Evolutionary conservation across 2,797 vertebrate genomes (phyloP).

Genomic region (Mormyrus proboscirostris): DNA sequence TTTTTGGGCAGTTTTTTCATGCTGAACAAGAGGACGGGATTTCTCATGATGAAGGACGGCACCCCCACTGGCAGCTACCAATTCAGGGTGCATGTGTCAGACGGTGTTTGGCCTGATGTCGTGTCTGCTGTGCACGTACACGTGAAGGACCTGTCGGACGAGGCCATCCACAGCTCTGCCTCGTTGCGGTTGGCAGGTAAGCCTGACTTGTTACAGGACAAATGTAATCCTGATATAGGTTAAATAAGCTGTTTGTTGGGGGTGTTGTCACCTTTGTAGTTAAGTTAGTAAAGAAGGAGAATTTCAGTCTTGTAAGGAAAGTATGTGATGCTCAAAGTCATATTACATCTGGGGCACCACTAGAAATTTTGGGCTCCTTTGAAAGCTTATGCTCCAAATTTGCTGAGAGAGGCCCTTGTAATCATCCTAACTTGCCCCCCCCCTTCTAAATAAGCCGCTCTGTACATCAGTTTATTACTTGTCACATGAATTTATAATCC

Average conservation of each 20-base stretch:
- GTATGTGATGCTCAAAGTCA: neutral
- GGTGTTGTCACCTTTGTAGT: neutral
- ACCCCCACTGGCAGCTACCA: constrained; percentile 67
- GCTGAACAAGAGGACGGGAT: constrained; percentile 77
- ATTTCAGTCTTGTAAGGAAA: neutral
- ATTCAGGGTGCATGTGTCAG: constrained; percentile 77
- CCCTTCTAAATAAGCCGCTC: neutral
- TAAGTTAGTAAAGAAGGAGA: neutral
- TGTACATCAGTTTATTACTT: neutral
- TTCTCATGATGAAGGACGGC: constrained; percentile 76
- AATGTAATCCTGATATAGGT: neutral
- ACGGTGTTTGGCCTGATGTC: constrained; percentile 79
- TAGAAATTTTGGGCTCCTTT: neutral
- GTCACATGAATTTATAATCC: neutral
- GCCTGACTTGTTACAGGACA: neutral
- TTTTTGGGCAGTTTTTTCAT: constrained; percentile 66
- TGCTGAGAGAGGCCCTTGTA: neutral
- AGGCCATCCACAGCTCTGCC: constrained; percentile 74
- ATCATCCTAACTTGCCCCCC: neutral
- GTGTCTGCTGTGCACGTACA: constrained; percentile 68
- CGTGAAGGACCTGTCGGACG: constrained; percentile 71
- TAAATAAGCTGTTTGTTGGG: neutral
- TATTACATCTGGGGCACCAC: neutral
- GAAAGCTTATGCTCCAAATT: neutral
- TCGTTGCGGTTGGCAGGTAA: constrained; percentile 73